Evolutionary conservation across 2,797 vertebrate species (phyloP).

Genomic region (Betta splendens): DNA sequence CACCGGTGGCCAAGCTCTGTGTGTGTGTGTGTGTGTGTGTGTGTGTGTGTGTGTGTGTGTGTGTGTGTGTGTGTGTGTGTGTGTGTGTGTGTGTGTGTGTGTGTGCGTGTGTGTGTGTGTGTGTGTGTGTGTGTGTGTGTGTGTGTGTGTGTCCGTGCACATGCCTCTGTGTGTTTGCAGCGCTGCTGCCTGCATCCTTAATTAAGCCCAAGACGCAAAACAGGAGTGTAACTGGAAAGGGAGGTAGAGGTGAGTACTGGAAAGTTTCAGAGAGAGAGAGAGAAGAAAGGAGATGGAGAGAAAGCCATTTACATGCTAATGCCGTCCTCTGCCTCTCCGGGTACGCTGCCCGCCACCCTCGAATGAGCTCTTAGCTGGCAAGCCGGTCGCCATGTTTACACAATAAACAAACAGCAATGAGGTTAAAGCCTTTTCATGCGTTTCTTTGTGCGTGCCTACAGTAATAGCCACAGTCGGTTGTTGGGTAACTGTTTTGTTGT

Average conservation of each 20-base stretch:
- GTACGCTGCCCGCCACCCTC: constrained; percentile 48
- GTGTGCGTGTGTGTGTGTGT: constrained; percentile 52
- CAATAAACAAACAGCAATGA: constrained; percentile 81
- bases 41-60: too few relatives aligned
- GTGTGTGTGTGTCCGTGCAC: too few relatives aligned
- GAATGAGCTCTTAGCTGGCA: constrained; percentile 67
- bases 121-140: too few relatives aligned
- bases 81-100: constrained; percentile 41
- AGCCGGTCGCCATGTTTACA: constrained; percentile 78
- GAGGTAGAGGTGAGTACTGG: constrained; percentile 36
- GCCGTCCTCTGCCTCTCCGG: constrained; percentile 66
- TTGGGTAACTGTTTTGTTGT: constrained; percentile 56
- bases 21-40: constrained; percentile 57
- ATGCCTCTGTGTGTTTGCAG: constrained; percentile 49
- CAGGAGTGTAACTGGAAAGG: constrained; percentile 68
- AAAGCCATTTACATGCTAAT: constrained; percentile 84
- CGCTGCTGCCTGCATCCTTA: constrained; percentile 64
- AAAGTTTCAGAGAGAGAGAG: constrained; percentile 60
- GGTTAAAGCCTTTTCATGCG: constrained; percentile 70
- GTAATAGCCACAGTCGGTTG: constrained; percentile 56
- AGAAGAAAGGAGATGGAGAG: constrained; percentile 44
- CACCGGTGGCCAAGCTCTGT: constrained; percentile 44
- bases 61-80: constrained; percentile 41
- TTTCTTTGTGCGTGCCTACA: constrained; percentile 52
- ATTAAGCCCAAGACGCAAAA: constrained; percentile 61